phyloP scores from a whole-genome alignment of 2,797 vertebrate species.

The Sarcoramphus papa region DNA sequence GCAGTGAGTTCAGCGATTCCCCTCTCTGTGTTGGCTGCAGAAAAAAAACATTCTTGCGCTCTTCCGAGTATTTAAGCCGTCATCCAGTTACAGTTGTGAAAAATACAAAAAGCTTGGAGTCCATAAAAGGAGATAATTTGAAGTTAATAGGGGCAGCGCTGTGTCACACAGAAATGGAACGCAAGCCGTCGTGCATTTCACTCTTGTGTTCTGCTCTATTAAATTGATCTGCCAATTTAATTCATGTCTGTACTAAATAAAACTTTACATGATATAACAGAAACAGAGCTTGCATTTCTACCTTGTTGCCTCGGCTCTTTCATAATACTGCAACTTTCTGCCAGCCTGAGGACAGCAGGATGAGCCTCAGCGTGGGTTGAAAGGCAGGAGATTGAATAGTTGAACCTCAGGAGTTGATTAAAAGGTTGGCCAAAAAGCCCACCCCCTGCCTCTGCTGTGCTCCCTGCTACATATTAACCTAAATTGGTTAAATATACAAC shows the following conservation, averaged over 20 bases:
- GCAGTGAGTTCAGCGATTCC: neutral
- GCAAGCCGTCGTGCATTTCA: neutral
- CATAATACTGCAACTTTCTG: neutral
- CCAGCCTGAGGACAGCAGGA: neutral
- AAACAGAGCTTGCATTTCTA: neutral
- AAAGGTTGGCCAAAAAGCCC: neutral
- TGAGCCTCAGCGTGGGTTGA: neutral
- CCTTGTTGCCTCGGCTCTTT: neutral
- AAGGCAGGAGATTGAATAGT: neutral
- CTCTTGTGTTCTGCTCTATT: conserved; percentile 3
- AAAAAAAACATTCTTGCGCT: neutral
- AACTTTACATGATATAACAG: conserved; percentile 20
- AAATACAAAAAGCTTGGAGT: conserved; percentile 22
- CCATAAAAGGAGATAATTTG: conserved; percentile 66
- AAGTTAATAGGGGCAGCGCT: conserved; percentile 31
- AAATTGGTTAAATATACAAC: conserved; percentile 49
- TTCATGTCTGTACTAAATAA: conserved; percentile 11
- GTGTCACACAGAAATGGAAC: neutral
- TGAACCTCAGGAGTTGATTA: neutral
- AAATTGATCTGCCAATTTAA: conserved; percentile 49
- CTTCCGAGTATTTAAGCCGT: conserved; percentile 47
- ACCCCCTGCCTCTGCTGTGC: neutral
- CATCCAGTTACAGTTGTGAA: conserved; percentile 44
- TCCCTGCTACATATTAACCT: conserved; percentile 47
- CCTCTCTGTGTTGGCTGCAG: conserved; percentile 9